Percentiles rank a stretch among this genome's conserved stretches.
These are phyloP conservation scores for Chromoteleia sp. DNA, from an alignment of 2,888 invertebrate species.

Conservation along the genomic window DNA sequence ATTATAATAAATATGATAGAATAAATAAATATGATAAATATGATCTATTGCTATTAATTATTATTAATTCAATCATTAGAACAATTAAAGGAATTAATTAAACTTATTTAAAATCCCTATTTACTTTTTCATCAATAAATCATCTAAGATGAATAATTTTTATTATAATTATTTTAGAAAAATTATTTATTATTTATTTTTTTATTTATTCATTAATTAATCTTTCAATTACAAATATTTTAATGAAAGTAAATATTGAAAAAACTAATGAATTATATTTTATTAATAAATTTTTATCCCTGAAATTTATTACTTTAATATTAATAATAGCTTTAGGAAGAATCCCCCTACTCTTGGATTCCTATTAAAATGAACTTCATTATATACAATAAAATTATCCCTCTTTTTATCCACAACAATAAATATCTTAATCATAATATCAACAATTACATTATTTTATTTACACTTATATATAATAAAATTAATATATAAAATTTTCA, in stretches of 20 bases:
- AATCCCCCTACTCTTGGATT: slow-evolving; percentile 73
- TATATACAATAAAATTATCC: slow-evolving; percentile 70
- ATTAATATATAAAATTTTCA: slow-evolving; percentile 57
- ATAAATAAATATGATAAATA: too few species aligned
- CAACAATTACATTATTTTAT: slow-evolving; percentile 66
- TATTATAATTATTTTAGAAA: slow-evolving; percentile 18
- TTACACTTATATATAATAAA: slow-evolving; percentile 57
- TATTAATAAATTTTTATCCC: slow-evolving; percentile 55
- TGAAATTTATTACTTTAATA: slow-evolving; percentile 46
- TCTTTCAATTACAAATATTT: slow-evolving; percentile 19
- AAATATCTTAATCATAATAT: slow-evolving; percentile 63
- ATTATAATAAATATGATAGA: slow-evolving; percentile 85
- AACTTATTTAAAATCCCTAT: slow-evolving; percentile 86
- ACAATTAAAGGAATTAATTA: slow-evolving; percentile 86
- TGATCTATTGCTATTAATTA: slow-evolving; percentile 83
- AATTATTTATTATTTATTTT: slow-evolving; percentile 69
- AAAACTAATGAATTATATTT: slow-evolving; percentile 56
- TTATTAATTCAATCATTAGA: slow-evolving; percentile 86
- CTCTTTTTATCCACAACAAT: slow-evolving; percentile 34
- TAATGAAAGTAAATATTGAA: slow-evolving; percentile 18
- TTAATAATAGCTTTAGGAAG: slow-evolving; percentile 35
- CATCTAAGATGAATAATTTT: slow-evolving; percentile 87
- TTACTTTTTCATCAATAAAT: slow-evolving; percentile 88
- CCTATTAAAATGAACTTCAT: slow-evolving; percentile 83
- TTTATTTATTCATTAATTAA: slow-evolving; percentile 59